Percentiles rank a stretch among this genome's conserved stretches.
These are phyloP conservation scores for Drymodes brunneopygia DNA, from an alignment of 2,113 vertebrate genomes.

Conservation along the genomic window DNA sequence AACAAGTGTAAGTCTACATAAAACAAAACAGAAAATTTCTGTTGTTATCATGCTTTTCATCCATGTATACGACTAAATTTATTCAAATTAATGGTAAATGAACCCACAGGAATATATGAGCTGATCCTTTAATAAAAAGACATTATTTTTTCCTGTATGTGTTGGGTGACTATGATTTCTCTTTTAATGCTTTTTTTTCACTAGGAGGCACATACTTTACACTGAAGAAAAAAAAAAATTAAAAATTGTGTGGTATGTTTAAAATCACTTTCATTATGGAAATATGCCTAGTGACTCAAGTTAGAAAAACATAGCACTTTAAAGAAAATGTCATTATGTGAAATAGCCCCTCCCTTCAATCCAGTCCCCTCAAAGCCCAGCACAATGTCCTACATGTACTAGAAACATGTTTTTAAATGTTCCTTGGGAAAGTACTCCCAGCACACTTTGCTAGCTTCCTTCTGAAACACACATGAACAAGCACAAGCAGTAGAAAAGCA, in stretches of 20 bases:
- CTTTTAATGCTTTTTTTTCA: neutral
- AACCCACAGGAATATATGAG: neutral
- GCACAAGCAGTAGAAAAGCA: neutral
- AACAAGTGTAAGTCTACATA: neutral
- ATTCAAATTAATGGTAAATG: neutral
- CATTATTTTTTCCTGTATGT: neutral
- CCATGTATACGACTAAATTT: neutral
- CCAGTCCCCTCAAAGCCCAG: neutral
- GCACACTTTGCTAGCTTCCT: neutral
- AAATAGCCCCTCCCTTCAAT: neutral
- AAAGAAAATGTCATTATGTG: neutral
- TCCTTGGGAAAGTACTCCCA: accelerated
- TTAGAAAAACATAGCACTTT: neutral
- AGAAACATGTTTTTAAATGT: neutral
- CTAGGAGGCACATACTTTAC: neutral
- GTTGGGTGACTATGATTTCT: neutral
- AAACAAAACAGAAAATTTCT: neutral
- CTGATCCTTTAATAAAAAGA: neutral
- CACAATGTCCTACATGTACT: neutral
- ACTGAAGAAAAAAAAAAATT: no score
- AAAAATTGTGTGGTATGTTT: neutral
- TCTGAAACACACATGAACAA: neutral
- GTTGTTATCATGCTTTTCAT: neutral
- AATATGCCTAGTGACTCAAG: neutral
- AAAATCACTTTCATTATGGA: neutral